Conservation (phyloP, 2,888 invertebrate species). For the Heliconius cydno region DNA sequence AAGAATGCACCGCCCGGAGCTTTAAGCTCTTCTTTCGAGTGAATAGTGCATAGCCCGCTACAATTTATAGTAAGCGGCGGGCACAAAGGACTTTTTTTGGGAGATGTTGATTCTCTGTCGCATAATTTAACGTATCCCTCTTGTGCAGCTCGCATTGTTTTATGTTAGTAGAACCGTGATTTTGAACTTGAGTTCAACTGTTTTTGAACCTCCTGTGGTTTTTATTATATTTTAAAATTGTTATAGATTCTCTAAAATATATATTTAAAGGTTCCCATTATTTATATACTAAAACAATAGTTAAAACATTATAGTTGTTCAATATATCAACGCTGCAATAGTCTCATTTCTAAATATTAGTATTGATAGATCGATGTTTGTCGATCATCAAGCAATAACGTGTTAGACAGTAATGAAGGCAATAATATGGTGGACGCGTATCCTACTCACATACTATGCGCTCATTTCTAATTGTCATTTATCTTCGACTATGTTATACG, state of each 20-base stretch:
- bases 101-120: constrained; percentile 54
- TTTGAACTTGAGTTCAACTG: constrained; percentile 28
- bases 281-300: not conserved
- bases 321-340: not conserved
- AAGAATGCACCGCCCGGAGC: constrained; percentile 64
- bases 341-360: not conserved
- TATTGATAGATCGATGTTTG: not conserved
- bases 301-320: not conserved
- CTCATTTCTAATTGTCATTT: constrained; percentile 40
- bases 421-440: constrained; percentile 46
- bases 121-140: constrained; percentile 54
- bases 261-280: not conserved
- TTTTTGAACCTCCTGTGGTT: not conserved
- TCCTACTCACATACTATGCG: constrained; percentile 38
- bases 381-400: constrained; percentile 30
- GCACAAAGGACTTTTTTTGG: constrained; percentile 54
- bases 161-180: constrained; percentile 38
- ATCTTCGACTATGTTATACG: constrained; percentile 23
- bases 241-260: not conserved
- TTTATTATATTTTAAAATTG: not conserved
- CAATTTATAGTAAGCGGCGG: constrained; percentile 55
- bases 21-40: constrained; percentile 59
- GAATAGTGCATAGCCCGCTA: constrained; percentile 50
- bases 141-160: constrained; percentile 46
- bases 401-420: constrained; percentile 44